Percentiles rank a stretch among this genome's conserved stretches.
These are phyloP conservation scores for Dermolepida albohirtum DNA, from an alignment of 2,888 invertebrate species.

Conservation along the genomic window DNA sequence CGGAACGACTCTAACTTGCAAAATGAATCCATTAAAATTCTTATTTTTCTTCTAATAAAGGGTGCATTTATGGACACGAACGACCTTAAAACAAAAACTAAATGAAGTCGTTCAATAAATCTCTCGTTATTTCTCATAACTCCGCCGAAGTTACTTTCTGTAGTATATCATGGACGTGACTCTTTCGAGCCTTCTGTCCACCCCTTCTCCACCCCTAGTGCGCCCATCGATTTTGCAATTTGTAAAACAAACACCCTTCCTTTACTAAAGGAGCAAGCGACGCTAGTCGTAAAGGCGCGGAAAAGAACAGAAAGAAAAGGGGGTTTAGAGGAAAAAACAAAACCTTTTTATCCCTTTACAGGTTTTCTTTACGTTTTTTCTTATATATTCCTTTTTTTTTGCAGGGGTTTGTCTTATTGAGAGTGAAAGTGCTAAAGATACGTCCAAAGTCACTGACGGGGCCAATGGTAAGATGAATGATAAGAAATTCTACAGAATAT, in stretches of 20 bases:
- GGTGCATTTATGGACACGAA: constrained; percentile 5
- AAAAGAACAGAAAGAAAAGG: constrained; percentile 15
- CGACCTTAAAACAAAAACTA: neutral
- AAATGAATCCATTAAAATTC: constrained; percentile 30
- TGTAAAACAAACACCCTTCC: constrained; percentile 11
- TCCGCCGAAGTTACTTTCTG: constrained; percentile 11
- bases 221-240: constrained; percentile 30
- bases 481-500: no score
- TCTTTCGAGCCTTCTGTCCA: constrained; percentile 9
- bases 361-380: no score
- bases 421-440: constrained; percentile 74
- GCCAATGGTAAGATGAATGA: no score
- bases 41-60: no score
- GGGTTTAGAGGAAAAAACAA: neutral
- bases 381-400: constrained; percentile 46
- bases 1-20: neutral
- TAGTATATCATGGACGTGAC: constrained; percentile 36
- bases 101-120: constrained; percentile 34
- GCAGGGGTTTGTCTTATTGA: constrained; percentile 78
- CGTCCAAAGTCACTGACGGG: constrained; percentile 70
- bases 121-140: constrained; percentile 28
- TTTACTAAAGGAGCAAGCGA: neutral
- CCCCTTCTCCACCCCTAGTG: neutral
- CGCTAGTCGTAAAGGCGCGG: no score
- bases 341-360: neutral